Conservation (phyloP, 2,888 invertebrate species). For the Alloplasta piceator region DNA sequence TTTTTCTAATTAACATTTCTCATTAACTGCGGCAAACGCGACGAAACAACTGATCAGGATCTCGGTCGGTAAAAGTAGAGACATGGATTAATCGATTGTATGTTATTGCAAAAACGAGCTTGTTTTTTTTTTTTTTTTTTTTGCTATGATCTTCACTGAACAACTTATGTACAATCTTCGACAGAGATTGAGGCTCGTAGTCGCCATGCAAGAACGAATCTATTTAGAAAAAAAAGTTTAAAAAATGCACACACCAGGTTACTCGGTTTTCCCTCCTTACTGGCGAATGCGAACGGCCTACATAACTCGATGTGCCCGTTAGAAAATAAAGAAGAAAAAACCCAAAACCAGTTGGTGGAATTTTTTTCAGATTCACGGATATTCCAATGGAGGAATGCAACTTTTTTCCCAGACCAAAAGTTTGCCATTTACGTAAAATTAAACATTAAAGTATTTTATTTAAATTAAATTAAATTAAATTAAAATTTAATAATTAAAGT, state of each 20-base stretch:
- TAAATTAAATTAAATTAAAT: too few species aligned
- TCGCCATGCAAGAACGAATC: constrained; percentile 3
- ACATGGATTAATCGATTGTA: too few species aligned
- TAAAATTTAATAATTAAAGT: too few species aligned
- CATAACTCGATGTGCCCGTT: constrained; percentile 49
- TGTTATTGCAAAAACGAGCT: neutral
- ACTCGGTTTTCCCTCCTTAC: constrained; percentile 75
- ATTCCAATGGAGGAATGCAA: constrained; percentile 7
- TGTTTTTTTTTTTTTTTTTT: neutral
- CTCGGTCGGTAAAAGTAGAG: constrained; percentile 11
- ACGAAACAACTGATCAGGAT: constrained; percentile 7
- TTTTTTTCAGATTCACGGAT: constrained; percentile 18
- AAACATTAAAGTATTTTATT: too few species aligned
- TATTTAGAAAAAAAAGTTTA: constrained; percentile 43
- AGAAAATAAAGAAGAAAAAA: constrained; percentile 23
- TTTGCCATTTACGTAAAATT: too few species aligned
- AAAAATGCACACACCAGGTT: constrained; percentile 56
- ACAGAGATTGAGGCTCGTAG: constrained; percentile 33
- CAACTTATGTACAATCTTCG: too few species aligned
- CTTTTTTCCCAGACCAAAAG: neutral
- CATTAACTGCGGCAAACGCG: constrained; percentile 3
- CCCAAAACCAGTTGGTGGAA: constrained; percentile 36
- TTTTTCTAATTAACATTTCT: constrained; percentile 21
- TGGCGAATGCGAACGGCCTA: constrained; percentile 64
- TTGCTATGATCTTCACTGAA: too few species aligned